Conservation (phyloP, 2,888 invertebrate species). For the Pyrocoelia pectoralis region DNA sequence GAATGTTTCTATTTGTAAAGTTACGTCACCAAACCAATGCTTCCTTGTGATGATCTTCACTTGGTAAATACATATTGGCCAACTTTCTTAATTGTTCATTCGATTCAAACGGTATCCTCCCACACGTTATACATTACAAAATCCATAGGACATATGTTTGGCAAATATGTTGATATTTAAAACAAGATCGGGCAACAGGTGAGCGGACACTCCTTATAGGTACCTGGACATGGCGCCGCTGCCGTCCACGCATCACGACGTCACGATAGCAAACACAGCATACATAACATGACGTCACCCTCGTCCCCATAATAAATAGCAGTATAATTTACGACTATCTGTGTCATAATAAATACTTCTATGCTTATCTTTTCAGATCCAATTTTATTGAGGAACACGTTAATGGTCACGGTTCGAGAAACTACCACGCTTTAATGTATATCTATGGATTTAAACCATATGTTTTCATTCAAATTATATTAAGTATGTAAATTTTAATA, state of each 20-base stretch:
- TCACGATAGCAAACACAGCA: slow-evolving; percentile 37
- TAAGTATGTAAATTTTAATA: slow-evolving; percentile 19
- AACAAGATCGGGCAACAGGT: slow-evolving; percentile 47
- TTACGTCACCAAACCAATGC: slow-evolving; percentile 9
- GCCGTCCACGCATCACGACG: slow-evolving; percentile 49
- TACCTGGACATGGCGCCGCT: slow-evolving; percentile 50
- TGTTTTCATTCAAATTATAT: slow-evolving; percentile 17
- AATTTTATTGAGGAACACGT: slow-evolving; percentile 37
- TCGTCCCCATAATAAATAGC: slow-evolving; percentile 34
- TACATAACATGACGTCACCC: slow-evolving; percentile 34
- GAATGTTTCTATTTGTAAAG: not conserved
- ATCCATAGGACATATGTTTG: slow-evolving; percentile 33
- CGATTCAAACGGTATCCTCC: slow-evolving; percentile 32
- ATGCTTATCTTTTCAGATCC: slow-evolving; percentile 29
- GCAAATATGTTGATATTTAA: slow-evolving; percentile 40
- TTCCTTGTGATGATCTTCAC: not conserved
- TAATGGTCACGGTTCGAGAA: slow-evolving; percentile 34
- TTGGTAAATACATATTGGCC: slow-evolving; percentile 13
- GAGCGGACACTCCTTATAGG: slow-evolving; percentile 52
- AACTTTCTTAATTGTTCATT: slow-evolving; percentile 25
- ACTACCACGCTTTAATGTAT: slow-evolving; percentile 20
- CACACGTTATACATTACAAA: slow-evolving; percentile 27
- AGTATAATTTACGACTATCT: slow-evolving; percentile 34
- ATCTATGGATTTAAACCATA: slow-evolving; percentile 17
- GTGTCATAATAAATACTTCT: slow-evolving; percentile 27